A percentile compares a stretch with the other conserved stretches of the same genome.
Conservation (phyloP, 2,113 vertebrate species). For the Chaetops frenatus region DNA sequence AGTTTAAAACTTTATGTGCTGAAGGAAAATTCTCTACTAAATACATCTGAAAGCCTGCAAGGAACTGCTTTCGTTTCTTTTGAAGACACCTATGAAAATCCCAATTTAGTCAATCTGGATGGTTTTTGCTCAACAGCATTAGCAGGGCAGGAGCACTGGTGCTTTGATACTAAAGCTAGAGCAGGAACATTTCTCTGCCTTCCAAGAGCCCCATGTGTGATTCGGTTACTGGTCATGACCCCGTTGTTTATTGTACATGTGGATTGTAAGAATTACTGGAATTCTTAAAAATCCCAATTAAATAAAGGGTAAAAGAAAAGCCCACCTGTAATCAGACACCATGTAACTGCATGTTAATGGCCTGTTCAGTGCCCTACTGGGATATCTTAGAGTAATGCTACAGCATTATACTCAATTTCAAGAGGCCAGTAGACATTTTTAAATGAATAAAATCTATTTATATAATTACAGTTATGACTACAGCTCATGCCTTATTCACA, state of each 20-base stretch:
- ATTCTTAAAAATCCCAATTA: conserved; percentile 36
- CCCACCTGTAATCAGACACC: conserved; percentile 41
- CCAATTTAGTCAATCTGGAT: background rate
- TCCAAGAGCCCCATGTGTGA: background rate
- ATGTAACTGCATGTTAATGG: background rate
- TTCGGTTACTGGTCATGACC: background rate
- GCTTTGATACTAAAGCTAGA: background rate
- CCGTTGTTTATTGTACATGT: background rate
- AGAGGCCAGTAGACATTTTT: background rate
- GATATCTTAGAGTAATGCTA: background rate
- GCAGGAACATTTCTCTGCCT: background rate
- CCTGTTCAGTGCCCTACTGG: background rate
- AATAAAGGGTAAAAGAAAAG: conserved; percentile 17
- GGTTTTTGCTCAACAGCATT: background rate
- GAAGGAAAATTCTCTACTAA: background rate
- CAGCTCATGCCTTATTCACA: conserved; percentile 5
- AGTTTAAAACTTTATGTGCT: background rate
- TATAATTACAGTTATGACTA: conserved; percentile 29
- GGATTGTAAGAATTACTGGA: background rate
- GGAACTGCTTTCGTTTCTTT: background rate
- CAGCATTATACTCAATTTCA: background rate
- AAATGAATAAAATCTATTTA: conserved; percentile 54
- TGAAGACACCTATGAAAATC: background rate
- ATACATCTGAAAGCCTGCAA: background rate
- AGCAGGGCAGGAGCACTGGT: background rate